These are phyloP conservation scores for Serilophus lunatus DNA, from an alignment of 2,113 vertebrate genomes.

Conservation along the genomic window DNA sequence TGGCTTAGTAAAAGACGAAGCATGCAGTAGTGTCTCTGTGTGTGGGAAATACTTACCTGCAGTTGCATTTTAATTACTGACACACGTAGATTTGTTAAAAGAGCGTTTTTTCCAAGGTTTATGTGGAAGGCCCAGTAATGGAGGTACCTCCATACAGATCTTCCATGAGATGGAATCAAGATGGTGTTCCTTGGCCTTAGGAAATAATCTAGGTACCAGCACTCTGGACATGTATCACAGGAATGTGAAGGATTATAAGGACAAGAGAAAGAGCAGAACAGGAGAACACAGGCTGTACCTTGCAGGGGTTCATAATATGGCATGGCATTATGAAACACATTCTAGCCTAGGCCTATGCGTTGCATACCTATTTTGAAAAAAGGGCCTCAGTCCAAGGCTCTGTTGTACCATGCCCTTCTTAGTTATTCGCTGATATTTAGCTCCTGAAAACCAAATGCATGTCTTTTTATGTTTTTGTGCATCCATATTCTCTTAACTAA, in stretches of 20 bases:
- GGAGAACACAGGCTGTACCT: background rate
- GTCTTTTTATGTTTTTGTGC: background rate
- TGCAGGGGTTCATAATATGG: too few species aligned
- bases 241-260: background rate
- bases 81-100: background rate
- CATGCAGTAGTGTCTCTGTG: background rate
- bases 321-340: too few species aligned
- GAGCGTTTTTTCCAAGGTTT: background rate
- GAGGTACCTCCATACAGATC: background rate
- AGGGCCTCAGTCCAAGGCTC: background rate
- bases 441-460: background rate
- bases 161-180: background rate
- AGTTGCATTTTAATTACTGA: background rate
- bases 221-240: background rate
- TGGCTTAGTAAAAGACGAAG: background rate
- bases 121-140: accelerated
- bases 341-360: too few species aligned
- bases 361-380: background rate
- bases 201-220: background rate
- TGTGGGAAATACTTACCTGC: background rate
- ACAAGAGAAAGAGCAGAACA: background rate
- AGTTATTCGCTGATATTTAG: background rate
- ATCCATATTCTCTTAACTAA: background rate
- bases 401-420: background rate
- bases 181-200: background rate